Evolutionary conservation across 2,113 vertebrate species (phyloP), one percentile per base, ranked within the genome.

Genomic region (Zosterops lateralis): DNA sequence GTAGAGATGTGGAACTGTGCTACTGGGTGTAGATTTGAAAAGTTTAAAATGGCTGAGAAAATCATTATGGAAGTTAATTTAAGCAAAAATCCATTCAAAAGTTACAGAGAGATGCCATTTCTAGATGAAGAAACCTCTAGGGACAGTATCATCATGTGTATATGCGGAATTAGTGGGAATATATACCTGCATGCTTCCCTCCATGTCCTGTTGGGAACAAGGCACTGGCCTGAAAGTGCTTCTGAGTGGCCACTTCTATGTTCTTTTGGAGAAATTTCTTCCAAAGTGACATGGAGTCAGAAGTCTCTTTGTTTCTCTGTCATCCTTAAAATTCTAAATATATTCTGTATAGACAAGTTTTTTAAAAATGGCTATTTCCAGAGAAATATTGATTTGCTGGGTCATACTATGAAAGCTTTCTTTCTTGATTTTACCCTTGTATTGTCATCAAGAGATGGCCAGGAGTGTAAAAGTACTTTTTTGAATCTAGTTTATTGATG

Each of bases 221-320:
- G 22, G 7, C 16, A 29, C 4, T 34, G 47, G 12, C 18, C 47
- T 73, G 38, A 72, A 40, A 48, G 11, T 64, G 20, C n/a, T 92
- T 67, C 48, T 32, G 13, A 18, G 13, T 72, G 19, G 26, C 42
- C 17, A 8, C 4, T 72, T 54, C 32, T 29, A 0, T 2, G 0
- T 80, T 83, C 22, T 82, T 90, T 65, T 51, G 44, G 9, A 61
- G 18, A 25, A 8, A 3, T 47, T 73, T 90, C 61, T 90, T 90
- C 22, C 10, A 1, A 50, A 91, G 62, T 45, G 36, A 40, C 7
- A 3, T 21, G 3, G 31, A 68, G 7, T 65, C 31, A 42, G 31
- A 84, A 85, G 1, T 60, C 18, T 45, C 1, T 44, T 70, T 45
- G 12, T 64, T 91, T 36, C 38, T 65, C 65, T 75, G 32, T 1